These are phyloP conservation scores for Hippasteria phrygiana DNA, from an alignment of 53 echinoderm and acorn worm species.

Conservation along the genomic window DNA sequence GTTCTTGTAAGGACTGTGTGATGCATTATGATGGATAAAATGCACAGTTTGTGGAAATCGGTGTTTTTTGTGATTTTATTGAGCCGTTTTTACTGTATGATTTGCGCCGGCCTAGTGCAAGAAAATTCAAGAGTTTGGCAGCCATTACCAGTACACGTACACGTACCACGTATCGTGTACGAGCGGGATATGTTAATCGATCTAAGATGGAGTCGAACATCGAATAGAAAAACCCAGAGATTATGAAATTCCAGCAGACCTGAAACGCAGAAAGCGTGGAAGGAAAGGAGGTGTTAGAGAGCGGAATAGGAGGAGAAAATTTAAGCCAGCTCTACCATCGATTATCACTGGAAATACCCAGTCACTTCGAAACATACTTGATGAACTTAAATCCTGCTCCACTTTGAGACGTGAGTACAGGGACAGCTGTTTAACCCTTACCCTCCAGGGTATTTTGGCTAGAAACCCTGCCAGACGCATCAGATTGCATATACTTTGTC, in stretches of 20 bases:
- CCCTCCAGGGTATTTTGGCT: too few relatives aligned
- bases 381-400: conserved; percentile 62
- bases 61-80: not conserved
- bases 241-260: conserved; percentile 25
- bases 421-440: conserved; percentile 64
- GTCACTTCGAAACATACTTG: conserved; percentile 66
- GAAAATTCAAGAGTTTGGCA: not conserved
- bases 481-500: too few relatives aligned
- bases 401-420: conserved; percentile 72
- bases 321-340: conserved; percentile 47
- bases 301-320: not conserved
- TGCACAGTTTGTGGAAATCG: not conserved
- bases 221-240: not conserved
- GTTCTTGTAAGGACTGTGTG: not conserved
- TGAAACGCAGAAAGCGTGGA: conserved; percentile 69
- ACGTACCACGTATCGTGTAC: conserved; percentile 11
- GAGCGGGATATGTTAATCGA: not conserved
- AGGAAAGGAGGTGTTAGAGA: conserved; percentile 47
- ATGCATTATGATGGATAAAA: not conserved
- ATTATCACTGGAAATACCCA: conserved; percentile 70
- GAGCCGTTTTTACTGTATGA: not conserved
- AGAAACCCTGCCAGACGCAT: too few relatives aligned
- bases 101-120: not conserved
- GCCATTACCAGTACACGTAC: conserved; percentile 2
- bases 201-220: not conserved